Conservation (phyloP, 2,888 invertebrate species). For the Philopedon plagiatum region DNA sequence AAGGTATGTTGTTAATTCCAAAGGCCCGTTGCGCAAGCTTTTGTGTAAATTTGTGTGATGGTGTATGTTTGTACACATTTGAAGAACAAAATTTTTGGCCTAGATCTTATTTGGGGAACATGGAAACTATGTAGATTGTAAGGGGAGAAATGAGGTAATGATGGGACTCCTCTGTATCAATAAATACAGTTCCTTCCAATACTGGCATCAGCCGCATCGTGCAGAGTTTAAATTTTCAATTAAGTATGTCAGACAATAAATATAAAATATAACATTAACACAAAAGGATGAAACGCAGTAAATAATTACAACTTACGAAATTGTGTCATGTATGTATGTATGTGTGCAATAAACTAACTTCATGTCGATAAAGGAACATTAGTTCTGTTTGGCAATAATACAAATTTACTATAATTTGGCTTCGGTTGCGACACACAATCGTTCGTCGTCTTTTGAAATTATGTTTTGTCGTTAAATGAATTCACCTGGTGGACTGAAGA, state of each 20-base stretch:
- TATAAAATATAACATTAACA: constrained; percentile 41
- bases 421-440: constrained; percentile 23
- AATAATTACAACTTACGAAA: constrained; percentile 48
- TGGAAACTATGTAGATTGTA: no score
- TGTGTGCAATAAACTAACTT: constrained; percentile 30
- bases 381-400: constrained; percentile 36
- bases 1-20: no score
- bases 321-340: constrained; percentile 37
- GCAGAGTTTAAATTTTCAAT: no score
- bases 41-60: no score
- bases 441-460: constrained; percentile 21
- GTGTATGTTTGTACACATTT: no score
- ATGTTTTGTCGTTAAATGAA: neutral
- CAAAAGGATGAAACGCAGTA: constrained; percentile 43
- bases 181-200: no score
- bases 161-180: no score
- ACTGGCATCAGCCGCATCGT: no score
- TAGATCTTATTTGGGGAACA: no score
- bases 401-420: constrained; percentile 45
- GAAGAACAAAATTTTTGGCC: no score
- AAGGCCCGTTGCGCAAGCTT: no score
- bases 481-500: neutral
- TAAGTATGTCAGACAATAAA: constrained; percentile 46
- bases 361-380: constrained; percentile 43
- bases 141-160: no score